Conservation (phyloP, 2,888 invertebrate species). For the Lymantria monacha region DNA sequence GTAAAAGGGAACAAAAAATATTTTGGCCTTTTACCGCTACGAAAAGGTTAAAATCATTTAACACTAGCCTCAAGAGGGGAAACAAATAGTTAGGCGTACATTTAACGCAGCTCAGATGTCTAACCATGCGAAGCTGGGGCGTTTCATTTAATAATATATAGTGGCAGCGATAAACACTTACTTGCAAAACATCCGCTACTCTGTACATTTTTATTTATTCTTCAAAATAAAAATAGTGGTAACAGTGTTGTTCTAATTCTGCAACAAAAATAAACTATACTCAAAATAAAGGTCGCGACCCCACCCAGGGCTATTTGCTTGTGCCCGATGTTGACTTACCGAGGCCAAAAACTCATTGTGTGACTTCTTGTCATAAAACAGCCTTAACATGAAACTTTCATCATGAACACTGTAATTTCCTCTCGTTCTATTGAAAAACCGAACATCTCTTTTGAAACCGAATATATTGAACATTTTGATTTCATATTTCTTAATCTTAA, state of each 20-base stretch:
- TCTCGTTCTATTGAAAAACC: slow-evolving; percentile 55
- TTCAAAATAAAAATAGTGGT: slow-evolving; percentile 3
- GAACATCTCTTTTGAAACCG: slow-evolving; percentile 47
- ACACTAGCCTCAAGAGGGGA: neutral
- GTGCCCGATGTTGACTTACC: slow-evolving; percentile 61
- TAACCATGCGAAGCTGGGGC: neutral
- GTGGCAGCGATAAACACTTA: neutral
- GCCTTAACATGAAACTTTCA: slow-evolving; percentile 56
- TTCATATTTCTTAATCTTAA: slow-evolving; percentile 34
- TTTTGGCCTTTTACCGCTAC: slow-evolving; percentile 1
- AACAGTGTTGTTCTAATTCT: slow-evolving; percentile 38
- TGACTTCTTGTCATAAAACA: slow-evolving; percentile 64
- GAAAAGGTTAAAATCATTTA: neutral
- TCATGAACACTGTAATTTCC: slow-evolving; percentile 59
- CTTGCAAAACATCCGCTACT: neutral
- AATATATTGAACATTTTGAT: slow-evolving; percentile 45
- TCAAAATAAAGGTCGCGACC: slow-evolving; percentile 73
- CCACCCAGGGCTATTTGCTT: slow-evolving; percentile 69
- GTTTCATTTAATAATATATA: neutral
- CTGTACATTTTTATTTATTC: neutral
- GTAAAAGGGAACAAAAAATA: no score
- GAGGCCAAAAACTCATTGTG: slow-evolving; percentile 73
- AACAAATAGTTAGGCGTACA: neutral
- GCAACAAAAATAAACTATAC: slow-evolving; percentile 46
- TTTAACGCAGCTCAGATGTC: neutral